phyloP scores from a whole-genome alignment of 2,888 invertebrate genomes.

The Spialia ferax region DNA sequence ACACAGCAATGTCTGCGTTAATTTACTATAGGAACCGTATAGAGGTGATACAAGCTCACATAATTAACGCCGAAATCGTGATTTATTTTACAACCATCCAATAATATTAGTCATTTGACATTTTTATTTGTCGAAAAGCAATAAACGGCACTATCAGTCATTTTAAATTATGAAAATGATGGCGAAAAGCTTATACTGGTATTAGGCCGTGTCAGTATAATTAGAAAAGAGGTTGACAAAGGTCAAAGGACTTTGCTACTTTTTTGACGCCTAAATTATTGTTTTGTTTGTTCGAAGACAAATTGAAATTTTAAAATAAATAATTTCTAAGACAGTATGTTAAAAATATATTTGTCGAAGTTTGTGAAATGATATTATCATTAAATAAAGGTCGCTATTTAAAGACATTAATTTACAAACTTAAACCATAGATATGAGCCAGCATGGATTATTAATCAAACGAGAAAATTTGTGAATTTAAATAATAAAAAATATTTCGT shows the following conservation, averaged over 20 bases:
- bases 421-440: too few relatives aligned
- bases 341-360: too few relatives aligned
- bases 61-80: slow-evolving; percentile 35
- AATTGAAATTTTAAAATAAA: not conserved
- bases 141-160: slow-evolving; percentile 47
- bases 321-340: too few relatives aligned
- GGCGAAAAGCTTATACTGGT: slow-evolving; percentile 39
- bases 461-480: too few relatives aligned
- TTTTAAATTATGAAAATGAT: slow-evolving; percentile 40
- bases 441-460: too few relatives aligned
- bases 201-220: slow-evolving; percentile 5
- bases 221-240: slow-evolving; percentile 7
- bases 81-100: slow-evolving; percentile 41
- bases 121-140: slow-evolving; percentile 45
- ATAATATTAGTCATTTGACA: slow-evolving; percentile 42
- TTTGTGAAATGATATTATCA: too few relatives aligned
- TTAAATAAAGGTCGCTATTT: too few relatives aligned
- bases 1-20: not conserved
- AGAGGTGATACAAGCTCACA: slow-evolving; percentile 15
- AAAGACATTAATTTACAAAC: too few relatives aligned
- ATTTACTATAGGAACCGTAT: slow-evolving; percentile 7
- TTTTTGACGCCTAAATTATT: not conserved
- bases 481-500: too few relatives aligned
- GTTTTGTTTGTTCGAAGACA: not conserved
- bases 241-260: slow-evolving; percentile 4